Conservation (phyloP, 2,888 invertebrate species). For the Danaus chrysippus region DNA sequence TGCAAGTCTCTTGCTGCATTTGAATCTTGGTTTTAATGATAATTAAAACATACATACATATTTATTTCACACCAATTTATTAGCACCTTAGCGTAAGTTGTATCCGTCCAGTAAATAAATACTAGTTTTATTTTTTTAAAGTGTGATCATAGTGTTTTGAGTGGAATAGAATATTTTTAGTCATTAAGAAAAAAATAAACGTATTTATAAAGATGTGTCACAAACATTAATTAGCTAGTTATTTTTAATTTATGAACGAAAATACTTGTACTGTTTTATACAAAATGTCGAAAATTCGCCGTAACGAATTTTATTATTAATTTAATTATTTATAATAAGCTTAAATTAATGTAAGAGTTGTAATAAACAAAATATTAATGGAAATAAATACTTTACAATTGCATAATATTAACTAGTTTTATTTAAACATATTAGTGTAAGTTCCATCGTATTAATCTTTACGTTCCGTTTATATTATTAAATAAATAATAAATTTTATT, state of each 20-base stretch:
- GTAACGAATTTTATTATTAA: no score
- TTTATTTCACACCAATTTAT: conserved; percentile 2
- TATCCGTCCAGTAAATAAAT: conserved; percentile 5
- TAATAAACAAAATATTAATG: no score
- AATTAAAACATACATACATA: neutral
- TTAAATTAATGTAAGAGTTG: no score
- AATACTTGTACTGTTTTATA: neutral
- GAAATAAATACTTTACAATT: no score
- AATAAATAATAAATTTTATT: no score
- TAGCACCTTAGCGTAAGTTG: neutral
- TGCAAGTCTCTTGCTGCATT: neutral
- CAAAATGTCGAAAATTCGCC: neutral
- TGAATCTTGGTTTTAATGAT: neutral
- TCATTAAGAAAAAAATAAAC: neutral
- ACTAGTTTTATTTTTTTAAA: neutral
- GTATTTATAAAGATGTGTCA: conserved; percentile 1
- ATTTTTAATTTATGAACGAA: conserved; percentile 1
- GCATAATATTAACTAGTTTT: no score
- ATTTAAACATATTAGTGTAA: no score
- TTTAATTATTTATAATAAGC: no score
- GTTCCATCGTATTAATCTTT: no score
- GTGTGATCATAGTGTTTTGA: conserved; percentile 4
- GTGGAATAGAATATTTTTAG: neutral
- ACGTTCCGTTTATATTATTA: no score
- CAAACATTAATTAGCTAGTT: neutral